Conservation (phyloP, 2,797 vertebrate genomes). For the Taeniopygia guttata region DNA sequence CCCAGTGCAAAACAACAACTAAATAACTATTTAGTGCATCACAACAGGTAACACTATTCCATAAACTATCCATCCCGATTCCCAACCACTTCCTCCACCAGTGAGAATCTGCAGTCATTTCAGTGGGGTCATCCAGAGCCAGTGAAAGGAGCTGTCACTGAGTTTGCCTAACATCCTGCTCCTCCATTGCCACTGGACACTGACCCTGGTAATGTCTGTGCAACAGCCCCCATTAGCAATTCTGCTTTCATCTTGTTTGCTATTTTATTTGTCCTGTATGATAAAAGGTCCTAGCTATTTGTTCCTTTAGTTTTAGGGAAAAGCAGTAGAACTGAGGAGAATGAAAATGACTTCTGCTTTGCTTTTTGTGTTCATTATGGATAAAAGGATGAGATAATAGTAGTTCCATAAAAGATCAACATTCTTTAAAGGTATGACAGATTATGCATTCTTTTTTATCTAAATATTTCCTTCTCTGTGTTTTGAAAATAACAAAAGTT, state of each 20-base stretch:
- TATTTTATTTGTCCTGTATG: neutral
- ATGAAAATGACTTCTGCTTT: neutral
- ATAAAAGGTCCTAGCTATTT: neutral
- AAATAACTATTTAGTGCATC: too few relatives aligned
- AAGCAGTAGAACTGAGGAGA: neutral
- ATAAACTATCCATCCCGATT: neutral
- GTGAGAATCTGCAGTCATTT: neutral
- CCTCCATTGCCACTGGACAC: accelerated
- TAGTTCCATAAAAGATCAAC: neutral
- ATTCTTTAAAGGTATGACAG: neutral
- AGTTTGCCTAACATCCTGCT: neutral
- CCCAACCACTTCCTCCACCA: neutral
- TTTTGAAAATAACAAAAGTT: constrained; percentile 59
- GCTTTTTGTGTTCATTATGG: neutral
- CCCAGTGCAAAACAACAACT: too few relatives aligned
- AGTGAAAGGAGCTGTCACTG: neutral
- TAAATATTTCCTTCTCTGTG: constrained; percentile 42
- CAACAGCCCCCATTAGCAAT: neutral
- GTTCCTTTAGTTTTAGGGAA: neutral
- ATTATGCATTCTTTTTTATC: constrained; percentile 21
- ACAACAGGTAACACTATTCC: neutral
- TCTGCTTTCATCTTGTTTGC: constrained; percentile 21
- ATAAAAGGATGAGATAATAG: constrained; percentile 8
- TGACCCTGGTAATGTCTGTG: neutral
- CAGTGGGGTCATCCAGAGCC: neutral